These are phyloP conservation scores for Exocentrus adspersus DNA, from an alignment of 2,888 invertebrate genomes.

Conservation along the genomic window DNA sequence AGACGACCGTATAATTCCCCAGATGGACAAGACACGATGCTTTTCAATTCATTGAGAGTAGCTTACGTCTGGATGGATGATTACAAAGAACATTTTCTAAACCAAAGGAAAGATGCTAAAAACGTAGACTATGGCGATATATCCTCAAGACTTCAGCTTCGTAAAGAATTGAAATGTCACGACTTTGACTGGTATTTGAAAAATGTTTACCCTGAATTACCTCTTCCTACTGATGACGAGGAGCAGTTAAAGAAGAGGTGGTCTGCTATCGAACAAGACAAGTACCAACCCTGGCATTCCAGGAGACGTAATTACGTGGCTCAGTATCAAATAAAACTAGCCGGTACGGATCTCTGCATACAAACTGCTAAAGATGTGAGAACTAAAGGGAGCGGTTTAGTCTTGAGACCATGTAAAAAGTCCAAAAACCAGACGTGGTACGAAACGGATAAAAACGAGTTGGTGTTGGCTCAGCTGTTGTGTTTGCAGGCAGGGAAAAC, in stretches of 20 bases:
- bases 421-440: conserved; percentile 85
- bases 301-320: conserved; percentile 79
- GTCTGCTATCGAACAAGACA: conserved; percentile 71
- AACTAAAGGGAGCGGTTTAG: conserved; percentile 79
- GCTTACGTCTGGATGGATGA: conserved; percentile 98
- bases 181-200: conserved; percentile 90
- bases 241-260: conserved; percentile 69
- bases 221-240: conserved; percentile 70
- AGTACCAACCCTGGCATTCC: conserved; percentile 85
- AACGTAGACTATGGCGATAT: conserved; percentile 81
- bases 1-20: conserved; percentile 91
- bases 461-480: conserved; percentile 83
- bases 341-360: conserved; percentile 79
- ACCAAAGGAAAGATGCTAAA: conserved; percentile 72
- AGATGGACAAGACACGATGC: conserved; percentile 86
- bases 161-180: conserved; percentile 80
- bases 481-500: conserved; percentile 82
- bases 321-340: conserved; percentile 75
- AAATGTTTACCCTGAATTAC: conserved; percentile 84
- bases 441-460: conserved; percentile 83
- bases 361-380: conserved; percentile 81
- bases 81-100: conserved; percentile 84
- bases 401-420: conserved; percentile 76
- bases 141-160: conserved; percentile 75
- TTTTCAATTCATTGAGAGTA: conserved; percentile 90